Conservation (phyloP, 2,113 vertebrate genomes). For the Pterocles burchelli region DNA sequence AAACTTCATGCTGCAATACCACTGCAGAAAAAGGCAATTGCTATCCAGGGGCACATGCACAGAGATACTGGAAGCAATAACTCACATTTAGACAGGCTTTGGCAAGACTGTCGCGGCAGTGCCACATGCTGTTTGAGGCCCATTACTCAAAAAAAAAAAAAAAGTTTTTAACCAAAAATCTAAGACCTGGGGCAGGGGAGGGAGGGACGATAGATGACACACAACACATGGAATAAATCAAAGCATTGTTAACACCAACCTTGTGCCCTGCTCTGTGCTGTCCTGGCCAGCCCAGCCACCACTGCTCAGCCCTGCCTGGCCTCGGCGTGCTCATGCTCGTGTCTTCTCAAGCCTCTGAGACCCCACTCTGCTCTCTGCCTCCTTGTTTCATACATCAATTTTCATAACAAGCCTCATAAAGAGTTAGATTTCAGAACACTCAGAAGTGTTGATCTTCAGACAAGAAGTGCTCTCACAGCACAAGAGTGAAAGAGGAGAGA, state of each 20-base stretch:
- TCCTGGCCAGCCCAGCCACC: background rate
- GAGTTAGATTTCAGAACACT: conserved; percentile 33
- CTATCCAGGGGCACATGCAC: conserved; percentile 39
- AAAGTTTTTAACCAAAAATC: background rate
- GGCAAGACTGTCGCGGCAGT: conserved; percentile 19
- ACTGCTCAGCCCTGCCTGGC: background rate
- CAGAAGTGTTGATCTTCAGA: conserved; percentile 44
- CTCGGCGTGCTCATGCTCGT: background rate
- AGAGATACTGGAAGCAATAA: conserved; percentile 53
- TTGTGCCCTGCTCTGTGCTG: background rate
- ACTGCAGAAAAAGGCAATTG: conserved; percentile 59
- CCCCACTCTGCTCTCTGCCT: background rate
- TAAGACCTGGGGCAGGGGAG: background rate
- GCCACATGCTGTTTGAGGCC: conserved; percentile 28
- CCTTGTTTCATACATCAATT: conserved; percentile 36
- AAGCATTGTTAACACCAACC: background rate
- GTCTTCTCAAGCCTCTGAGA: background rate
- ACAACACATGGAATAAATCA: background rate
- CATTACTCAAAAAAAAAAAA: background rate
- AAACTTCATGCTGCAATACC: conserved; percentile 53
- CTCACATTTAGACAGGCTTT: conserved; percentile 33
- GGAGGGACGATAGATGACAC: background rate
- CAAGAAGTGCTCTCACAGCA: conserved; percentile 46
- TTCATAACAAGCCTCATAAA: conserved; percentile 55
- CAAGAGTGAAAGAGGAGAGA: background rate